Evolutionary conservation across 2,113 vertebrate genomes (phyloP).

Genomic region (Pithys albifrons): DNA sequence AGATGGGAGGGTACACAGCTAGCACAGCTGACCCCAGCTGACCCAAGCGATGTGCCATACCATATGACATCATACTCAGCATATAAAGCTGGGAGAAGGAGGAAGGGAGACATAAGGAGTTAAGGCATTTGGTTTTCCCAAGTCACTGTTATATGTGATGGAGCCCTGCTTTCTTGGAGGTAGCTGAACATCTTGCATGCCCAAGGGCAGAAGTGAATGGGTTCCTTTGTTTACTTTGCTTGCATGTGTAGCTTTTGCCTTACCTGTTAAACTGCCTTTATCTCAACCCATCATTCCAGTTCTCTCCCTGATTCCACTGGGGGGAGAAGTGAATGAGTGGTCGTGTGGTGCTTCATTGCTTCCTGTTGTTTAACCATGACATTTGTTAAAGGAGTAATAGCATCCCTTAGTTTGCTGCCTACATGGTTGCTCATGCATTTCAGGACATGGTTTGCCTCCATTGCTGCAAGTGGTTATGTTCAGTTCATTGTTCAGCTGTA

Average conservation of each 20-base stretch:
- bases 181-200: rapidly evolving
- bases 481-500: background rate
- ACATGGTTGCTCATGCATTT: background rate
- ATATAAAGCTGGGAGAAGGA: background rate
- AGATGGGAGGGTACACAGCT: background rate
- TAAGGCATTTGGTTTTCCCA: background rate
- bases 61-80: background rate
- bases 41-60: background rate
- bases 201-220: background rate
- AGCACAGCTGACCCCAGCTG: background rate
- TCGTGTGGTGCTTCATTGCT: background rate
- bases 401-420: background rate
- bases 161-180: background rate
- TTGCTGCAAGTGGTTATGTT: background rate
- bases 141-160: background rate
- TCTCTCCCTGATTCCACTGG: background rate
- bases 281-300: background rate
- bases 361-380: background rate
- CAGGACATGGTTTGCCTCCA: background rate
- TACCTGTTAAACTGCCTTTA: background rate
- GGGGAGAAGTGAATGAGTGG: background rate
- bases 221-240: background rate
- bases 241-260: background rate
- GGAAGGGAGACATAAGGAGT: background rate
- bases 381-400: background rate